Conservation (phyloP, 2,797 vertebrate species). For the Megalops cyprinoides region DNA sequence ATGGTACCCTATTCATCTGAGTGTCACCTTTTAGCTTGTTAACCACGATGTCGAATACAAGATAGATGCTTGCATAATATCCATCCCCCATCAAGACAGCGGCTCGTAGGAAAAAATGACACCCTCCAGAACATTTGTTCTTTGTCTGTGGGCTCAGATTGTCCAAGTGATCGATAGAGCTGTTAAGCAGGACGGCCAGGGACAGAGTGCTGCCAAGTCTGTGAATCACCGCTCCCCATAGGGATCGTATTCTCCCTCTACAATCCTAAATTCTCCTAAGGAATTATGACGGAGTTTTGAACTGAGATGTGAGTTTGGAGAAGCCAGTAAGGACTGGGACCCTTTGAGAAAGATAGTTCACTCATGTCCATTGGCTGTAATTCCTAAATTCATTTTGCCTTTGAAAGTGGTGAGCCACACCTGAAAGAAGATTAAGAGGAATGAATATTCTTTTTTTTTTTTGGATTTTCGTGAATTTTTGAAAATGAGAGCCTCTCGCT, state of each 20-base stretch:
- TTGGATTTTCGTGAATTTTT: background rate
- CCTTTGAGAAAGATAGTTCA: background rate
- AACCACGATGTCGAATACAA: constrained; percentile 13
- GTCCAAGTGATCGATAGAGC: constrained; percentile 39
- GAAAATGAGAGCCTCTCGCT: background rate
- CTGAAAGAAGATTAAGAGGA: background rate
- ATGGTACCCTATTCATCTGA: background rate
- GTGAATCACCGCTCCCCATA: background rate
- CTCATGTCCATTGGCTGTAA: background rate
- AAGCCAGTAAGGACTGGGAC: background rate
- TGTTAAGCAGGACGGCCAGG: constrained; percentile 21
- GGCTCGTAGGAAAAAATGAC: background rate
- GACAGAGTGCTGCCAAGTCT: background rate
- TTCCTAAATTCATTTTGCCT: background rate
- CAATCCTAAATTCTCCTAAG: background rate
- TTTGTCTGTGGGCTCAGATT: constrained; percentile 26
- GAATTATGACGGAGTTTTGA: background rate
- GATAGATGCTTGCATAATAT: constrained; percentile 41
- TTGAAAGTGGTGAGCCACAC: background rate
- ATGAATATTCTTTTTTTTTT: background rate
- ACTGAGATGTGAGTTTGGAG: background rate
- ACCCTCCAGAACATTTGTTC: background rate
- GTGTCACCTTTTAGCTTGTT: constrained; percentile 25
- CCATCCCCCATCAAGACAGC: constrained; percentile 13
- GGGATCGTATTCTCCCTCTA: background rate